Evolutionary conservation across 2,113 vertebrate genomes (phyloP).

Genomic region (Proteles cristata): DNA sequence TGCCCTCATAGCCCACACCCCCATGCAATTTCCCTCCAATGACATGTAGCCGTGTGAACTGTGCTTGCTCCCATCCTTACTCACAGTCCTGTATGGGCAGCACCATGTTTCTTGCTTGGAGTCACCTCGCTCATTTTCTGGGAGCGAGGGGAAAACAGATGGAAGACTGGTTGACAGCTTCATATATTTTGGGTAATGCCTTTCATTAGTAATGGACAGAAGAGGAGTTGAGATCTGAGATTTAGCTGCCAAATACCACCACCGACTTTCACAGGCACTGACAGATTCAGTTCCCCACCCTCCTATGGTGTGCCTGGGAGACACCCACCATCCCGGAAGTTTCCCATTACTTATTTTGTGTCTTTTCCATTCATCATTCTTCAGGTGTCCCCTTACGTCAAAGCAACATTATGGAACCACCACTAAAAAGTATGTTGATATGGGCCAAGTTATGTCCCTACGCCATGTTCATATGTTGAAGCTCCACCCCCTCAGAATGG

Average conservation of each 20-base stretch:
- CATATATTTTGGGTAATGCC: not conserved
- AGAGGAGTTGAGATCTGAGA: not conserved
- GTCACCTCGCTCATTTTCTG: not conserved
- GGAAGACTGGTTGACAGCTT: not conserved
- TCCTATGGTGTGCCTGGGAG: not conserved
- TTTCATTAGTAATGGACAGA: not conserved
- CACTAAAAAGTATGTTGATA: not conserved
- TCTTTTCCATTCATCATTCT: not conserved
- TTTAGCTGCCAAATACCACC: not conserved
- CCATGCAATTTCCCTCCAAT: not conserved
- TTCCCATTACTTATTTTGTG: rapidly evolving
- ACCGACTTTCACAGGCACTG: not conserved
- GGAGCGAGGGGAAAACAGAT: not conserved
- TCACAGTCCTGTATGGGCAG: not conserved
- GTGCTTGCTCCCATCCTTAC: not conserved
- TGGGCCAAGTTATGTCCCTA: not conserved
- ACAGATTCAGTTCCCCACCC: not conserved
- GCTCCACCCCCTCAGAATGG: not conserved
- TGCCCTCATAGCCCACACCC: not conserved
- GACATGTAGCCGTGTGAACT: not conserved
- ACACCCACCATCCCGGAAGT: not conserved
- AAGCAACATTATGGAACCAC: not conserved
- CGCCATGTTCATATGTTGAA: not conserved
- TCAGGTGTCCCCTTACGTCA: not conserved
- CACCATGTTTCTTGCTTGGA: not conserved